A percentile compares a stretch with the other conserved stretches of the same genome.
phyloP scores from a whole-genome alignment of 2,888 invertebrate genomes.

The Agonopterix heracliana region DNA sequence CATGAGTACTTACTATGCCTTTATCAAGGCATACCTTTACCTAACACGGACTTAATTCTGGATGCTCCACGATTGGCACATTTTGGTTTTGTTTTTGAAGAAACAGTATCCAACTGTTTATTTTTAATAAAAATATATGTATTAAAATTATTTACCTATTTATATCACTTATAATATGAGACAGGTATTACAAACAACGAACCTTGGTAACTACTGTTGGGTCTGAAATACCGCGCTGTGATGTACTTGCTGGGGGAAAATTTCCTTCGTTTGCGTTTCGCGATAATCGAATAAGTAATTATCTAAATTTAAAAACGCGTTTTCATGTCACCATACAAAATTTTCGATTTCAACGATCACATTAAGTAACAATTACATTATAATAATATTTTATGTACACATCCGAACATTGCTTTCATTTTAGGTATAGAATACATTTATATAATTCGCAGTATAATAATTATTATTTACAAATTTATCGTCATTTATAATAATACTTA shows the following conservation, averaged over 20 bases:
- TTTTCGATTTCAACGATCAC: constrained; percentile 47
- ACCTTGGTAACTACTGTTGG: constrained; percentile 31
- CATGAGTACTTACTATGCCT: constrained; percentile 1
- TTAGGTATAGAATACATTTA: constrained; percentile 30
- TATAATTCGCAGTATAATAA: constrained; percentile 26
- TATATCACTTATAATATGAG: constrained; percentile 4
- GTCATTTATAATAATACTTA: constrained; percentile 50
- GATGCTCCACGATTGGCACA: constrained; percentile 32
- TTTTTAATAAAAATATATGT: constrained; percentile 5
- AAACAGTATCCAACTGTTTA: constrained; percentile 2
- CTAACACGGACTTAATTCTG: constrained; percentile 4
- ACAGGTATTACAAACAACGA: constrained; percentile 19
- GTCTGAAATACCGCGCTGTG: constrained; percentile 26
- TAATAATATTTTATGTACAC: constrained; percentile 57
- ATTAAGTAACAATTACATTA: constrained; percentile 64
- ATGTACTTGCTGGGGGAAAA: constrained; percentile 3
- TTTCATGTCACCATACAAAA: constrained; percentile 49
- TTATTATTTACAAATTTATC: constrained; percentile 55
- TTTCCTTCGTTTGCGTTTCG: no score
- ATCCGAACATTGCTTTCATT: constrained; percentile 62
- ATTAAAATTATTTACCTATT: constrained; percentile 5
- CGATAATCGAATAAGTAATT: constrained; percentile 1
- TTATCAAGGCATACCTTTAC: constrained; percentile 13
- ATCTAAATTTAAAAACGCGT: constrained; percentile 29
- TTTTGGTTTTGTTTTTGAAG: constrained; percentile 9